phyloP scores from a whole-genome alignment of 1,140 invertebrate species.

The Euwallacea similis region DNA sequence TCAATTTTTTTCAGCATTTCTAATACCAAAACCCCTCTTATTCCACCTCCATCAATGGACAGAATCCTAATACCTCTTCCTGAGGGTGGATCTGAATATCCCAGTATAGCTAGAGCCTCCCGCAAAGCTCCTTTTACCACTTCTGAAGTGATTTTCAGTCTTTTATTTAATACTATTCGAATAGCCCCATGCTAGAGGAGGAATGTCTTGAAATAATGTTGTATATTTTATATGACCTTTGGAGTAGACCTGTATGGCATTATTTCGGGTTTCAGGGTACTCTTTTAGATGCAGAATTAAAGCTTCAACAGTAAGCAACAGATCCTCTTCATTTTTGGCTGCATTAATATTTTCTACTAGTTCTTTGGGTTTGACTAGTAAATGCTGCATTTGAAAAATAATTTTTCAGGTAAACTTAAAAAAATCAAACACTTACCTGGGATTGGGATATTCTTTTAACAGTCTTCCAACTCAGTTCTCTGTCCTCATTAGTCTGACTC shows the following conservation, averaged over 20 bases:
- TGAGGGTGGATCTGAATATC: conserved; percentile 70
- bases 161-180: conserved; percentile 59
- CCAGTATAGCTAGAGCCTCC: conserved; percentile 74
- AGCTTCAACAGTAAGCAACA: conserved; percentile 57
- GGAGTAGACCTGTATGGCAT: conserved; percentile 68
- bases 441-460: conserved; percentile 13
- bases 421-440: conserved; percentile 2
- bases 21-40: conserved; percentile 79
- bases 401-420: neutral
- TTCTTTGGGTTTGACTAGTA: neutral
- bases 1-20: conserved; percentile 81
- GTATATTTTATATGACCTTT: neutral
- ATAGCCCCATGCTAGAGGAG: conserved; percentile 65
- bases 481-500: neutral
- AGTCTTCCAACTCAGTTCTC: conserved; percentile 22
- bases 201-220: neutral
- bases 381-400: conserved; percentile 1
- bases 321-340: neutral
- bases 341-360: conserved; percentile 13
- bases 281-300: conserved; percentile 69
- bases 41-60: conserved; percentile 88
- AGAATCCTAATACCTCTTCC: conserved; percentile 79
- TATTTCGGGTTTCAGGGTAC: conserved; percentile 70
- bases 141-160: conserved; percentile 53
- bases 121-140: conserved; percentile 55